Evolutionary conservation across 2,888 invertebrate species (phyloP).

Genomic region (Tyria jacobaeae): DNA sequence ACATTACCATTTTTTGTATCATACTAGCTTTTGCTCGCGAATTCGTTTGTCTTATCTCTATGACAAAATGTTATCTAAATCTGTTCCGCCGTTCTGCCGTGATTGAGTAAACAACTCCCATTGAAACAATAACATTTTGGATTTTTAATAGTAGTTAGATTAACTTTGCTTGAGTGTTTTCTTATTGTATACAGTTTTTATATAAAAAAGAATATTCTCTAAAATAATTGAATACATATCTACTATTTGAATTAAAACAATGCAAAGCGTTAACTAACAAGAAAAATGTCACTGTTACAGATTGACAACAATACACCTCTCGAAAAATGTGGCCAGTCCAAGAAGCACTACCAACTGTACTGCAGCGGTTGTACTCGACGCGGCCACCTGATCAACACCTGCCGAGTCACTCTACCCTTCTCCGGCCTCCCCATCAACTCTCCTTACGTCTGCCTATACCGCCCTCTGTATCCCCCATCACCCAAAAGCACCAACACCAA

Average conservation of each 20-base stretch:
- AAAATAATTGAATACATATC: no score
- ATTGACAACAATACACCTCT: slow-evolving; percentile 73
- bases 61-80: no score
- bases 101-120: no score
- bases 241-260: not conserved
- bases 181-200: no score
- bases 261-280: not conserved
- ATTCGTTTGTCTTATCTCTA: no score
- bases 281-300: slow-evolving; percentile 62
- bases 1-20: not conserved
- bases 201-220: no score
- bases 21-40: no score
- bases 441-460: slow-evolving; percentile 72
- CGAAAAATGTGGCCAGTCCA: slow-evolving; percentile 65
- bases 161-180: no score
- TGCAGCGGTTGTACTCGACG: slow-evolving; percentile 87
- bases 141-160: no score
- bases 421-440: slow-evolving; percentile 74
- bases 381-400: slow-evolving; percentile 83
- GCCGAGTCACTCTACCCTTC: slow-evolving; percentile 73
- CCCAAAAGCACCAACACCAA: slow-evolving; percentile 22
- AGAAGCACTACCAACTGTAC: slow-evolving; percentile 68
- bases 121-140: no score
- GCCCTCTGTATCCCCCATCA: slow-evolving; percentile 55
- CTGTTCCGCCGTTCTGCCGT: no score